Conservation (phyloP, 2,888 invertebrate genomes). For the Philereme vetulata region DNA sequence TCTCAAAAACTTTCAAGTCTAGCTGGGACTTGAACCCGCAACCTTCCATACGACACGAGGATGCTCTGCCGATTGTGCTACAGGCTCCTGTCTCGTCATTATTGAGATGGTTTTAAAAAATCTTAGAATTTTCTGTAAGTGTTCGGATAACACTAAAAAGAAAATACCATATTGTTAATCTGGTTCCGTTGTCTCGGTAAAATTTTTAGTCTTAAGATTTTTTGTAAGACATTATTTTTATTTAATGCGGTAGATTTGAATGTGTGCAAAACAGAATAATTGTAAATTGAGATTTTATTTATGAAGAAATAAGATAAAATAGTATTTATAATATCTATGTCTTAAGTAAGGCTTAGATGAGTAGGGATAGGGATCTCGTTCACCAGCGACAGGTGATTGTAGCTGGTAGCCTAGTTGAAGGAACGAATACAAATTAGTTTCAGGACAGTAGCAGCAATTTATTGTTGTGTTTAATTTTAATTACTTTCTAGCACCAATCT, state of each 20-base stretch:
- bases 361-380: background rate
- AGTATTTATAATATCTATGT: background rate
- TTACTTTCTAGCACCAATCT: background rate
- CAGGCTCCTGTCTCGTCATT: no score
- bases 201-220: background rate
- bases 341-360: background rate
- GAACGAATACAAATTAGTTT: background rate
- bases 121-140: no score
- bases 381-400: no score
- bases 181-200: background rate
- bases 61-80: no score
- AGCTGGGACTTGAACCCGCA: no score
- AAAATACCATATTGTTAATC: background rate
- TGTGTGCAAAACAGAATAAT: conserved; percentile 11
- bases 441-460: background rate
- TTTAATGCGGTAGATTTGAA: background rate
- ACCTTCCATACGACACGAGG: no score
- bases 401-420: no score
- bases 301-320: background rate
- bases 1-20: no score
- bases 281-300: conserved; percentile 28
- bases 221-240: background rate
- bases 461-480: background rate
- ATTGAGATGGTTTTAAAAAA: no score
- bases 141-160: no score